These are phyloP conservation scores for Vandiemenella viatica DNA, from an alignment of 2,888 invertebrate genomes.

Conservation along the genomic window DNA sequence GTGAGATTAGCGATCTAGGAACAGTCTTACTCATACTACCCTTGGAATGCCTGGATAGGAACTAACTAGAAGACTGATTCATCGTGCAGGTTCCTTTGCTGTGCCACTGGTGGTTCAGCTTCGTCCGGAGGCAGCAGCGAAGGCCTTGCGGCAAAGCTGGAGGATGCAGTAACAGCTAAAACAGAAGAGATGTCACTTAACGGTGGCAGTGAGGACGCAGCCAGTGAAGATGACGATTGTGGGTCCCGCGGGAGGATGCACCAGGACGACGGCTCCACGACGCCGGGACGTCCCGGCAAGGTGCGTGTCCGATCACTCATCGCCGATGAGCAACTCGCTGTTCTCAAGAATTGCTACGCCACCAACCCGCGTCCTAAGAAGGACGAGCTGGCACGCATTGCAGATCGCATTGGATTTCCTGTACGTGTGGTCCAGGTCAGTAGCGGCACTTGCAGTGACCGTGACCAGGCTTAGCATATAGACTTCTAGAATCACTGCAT, in stretches of 20 bases:
- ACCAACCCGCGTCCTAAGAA: conserved; percentile 85
- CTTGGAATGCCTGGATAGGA: too few relatives aligned
- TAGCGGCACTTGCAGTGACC: too few relatives aligned
- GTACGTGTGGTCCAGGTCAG: conserved; percentile 71
- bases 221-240: conserved; percentile 39
- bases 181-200: conserved; percentile 31
- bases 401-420: conserved; percentile 55
- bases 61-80: too few relatives aligned
- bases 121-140: conserved; percentile 39
- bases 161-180: conserved; percentile 43
- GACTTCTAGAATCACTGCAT: too few relatives aligned
- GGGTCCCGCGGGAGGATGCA: conserved; percentile 24
- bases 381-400: conserved; percentile 82
- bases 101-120: neutral
- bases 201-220: conserved; percentile 40
- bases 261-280: conserved; percentile 24
- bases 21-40: too few relatives aligned
- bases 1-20: too few relatives aligned
- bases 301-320: conserved; percentile 87
- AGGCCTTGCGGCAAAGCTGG: conserved; percentile 62
- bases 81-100: too few relatives aligned
- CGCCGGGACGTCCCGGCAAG: conserved; percentile 45
- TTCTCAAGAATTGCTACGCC: conserved; percentile 78
- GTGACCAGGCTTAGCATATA: too few relatives aligned
- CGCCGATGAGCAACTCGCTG: conserved; percentile 81